Evolutionary conservation across 2,888 invertebrate species (phyloP), one percentile per base, ranked within the genome.

Genomic region (Melanostoma mellinum): DNA sequence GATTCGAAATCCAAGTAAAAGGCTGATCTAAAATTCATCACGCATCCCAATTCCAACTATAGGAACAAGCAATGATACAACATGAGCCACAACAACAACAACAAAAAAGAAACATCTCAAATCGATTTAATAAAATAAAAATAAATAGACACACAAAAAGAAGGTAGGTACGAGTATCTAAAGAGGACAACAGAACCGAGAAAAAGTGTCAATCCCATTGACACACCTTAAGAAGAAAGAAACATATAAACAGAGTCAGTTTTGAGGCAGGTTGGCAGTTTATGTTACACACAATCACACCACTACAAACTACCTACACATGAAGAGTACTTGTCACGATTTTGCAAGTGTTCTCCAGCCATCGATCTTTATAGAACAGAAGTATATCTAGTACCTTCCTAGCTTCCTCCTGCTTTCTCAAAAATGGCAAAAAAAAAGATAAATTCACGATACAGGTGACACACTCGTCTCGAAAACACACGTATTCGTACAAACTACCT

Each of bases 251-350:
- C 73, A 79, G 42, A 73, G 63, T 61, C 73, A 80, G 63, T 74
- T 69, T 74, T 74, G 68, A 56, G 44, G 74, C 68, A 74, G 73
- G 73, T 74, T 80, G 74, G 42, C 61, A 67, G 63, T 63, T 61
- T 50, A 38, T 63, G 50, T 46, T 50, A n/a, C 78, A 72, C 35
- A 55, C 42, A 53, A 61, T n/a, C 32, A 72, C 30, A 61, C 42
- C 5, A 9, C 42, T 20, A 61, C 32, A 50, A 38, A 50, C 40
- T 32, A 20, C 10, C 30, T 30, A 52, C 50, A 55, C 56, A 35
- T 56, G 63, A 80, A 63, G 50, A 69, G 74, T 58, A 74, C 79
- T 69, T 80, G 79, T 80, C 79, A 80, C 79, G 79, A 80, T 80
- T 80, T 74, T 58, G 69, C 74, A 80, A 80, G 79, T 69, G 69